phyloP scores from a whole-genome alignment of 2,113 vertebrate genomes.

The Pelvicachromis taeniatus region DNA sequence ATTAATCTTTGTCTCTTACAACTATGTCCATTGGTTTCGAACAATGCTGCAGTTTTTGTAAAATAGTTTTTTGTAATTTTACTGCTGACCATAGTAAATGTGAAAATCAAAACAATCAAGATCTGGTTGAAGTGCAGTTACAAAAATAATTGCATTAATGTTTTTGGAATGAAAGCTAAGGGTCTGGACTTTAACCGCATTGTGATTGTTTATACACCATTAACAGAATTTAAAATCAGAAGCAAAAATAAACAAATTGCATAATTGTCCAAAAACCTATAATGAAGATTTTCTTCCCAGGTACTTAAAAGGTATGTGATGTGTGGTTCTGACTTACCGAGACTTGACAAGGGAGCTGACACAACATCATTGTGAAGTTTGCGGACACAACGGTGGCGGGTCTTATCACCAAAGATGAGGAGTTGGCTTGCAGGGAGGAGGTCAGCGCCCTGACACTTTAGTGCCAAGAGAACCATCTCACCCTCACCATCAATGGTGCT shows the following conservation, averaged over 20 bases:
- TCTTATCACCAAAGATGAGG: too few species aligned
- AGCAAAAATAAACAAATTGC: background rate
- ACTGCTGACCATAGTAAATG: background rate
- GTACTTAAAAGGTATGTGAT: fast-evolving
- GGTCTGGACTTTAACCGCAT: background rate
- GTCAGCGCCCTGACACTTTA: too few species aligned
- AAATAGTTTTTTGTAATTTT: background rate
- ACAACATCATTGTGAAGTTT: too few species aligned
- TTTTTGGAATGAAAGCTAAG: background rate
- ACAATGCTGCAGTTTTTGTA: background rate
- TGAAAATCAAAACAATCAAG: background rate
- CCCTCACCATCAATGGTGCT: too few species aligned
- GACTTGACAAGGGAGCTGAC: background rate
- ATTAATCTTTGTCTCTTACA: background rate
- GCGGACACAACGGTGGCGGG: too few species aligned
- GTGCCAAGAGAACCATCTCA: too few species aligned
- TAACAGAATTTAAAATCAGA: too few species aligned
- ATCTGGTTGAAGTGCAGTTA: background rate
- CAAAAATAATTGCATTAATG: background rate
- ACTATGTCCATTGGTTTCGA: background rate
- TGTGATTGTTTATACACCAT: too few species aligned
- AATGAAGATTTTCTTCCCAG: background rate
- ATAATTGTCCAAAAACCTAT: background rate
- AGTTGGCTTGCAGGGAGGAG: too few species aligned
- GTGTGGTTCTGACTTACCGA: background rate